Conservation (phyloP, 2,888 invertebrate species). For the Augiades crinisus region DNA sequence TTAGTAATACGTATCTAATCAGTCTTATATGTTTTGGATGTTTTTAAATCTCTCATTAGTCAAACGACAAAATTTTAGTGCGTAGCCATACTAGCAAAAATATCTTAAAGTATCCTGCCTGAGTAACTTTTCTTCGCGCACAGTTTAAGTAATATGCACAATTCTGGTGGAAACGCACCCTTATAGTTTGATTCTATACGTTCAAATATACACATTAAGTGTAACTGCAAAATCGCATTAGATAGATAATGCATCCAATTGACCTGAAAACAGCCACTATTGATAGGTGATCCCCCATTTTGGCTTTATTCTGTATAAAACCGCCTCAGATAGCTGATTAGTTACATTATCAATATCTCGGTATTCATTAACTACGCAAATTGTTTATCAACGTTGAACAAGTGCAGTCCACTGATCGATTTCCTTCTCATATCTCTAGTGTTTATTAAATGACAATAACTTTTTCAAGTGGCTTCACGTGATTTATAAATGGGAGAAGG, state of each 20-base stretch:
- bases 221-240: not conserved
- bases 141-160: too few species aligned
- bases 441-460: constrained; percentile 13
- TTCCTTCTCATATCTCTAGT: constrained; percentile 14
- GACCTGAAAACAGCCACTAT: not conserved
- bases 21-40: too few species aligned
- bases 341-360: not conserved
- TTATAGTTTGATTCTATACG: too few species aligned
- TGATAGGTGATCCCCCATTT: constrained; percentile 5
- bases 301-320: not conserved
- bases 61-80: too few species aligned
- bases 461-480: constrained; percentile 1
- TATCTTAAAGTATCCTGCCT: too few species aligned
- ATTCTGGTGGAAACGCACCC: too few species aligned
- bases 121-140: too few species aligned
- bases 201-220: too few species aligned
- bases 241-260: not conserved
- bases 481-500: constrained; percentile 5
- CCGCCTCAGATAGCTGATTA: constrained; percentile 4
- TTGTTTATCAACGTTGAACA: constrained; percentile 9
- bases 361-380: constrained; percentile 20
- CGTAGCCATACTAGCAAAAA: too few species aligned
- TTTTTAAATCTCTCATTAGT: too few species aligned
- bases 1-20: too few species aligned
- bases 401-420: constrained; percentile 2